phyloP scores from a whole-genome alignment of 1,140 invertebrate genomes.

The Arctopsyche grandis region DNA sequence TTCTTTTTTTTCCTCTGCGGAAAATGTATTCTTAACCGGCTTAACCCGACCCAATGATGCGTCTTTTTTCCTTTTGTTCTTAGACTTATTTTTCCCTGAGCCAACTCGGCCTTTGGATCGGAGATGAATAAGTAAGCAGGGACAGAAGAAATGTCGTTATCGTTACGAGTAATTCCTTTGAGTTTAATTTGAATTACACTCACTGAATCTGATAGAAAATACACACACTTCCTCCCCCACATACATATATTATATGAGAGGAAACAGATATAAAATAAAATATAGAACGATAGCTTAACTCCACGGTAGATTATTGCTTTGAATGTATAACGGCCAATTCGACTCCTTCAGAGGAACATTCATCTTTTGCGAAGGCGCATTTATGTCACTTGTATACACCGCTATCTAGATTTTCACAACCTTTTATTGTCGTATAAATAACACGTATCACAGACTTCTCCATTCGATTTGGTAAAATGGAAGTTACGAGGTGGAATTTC shows the following conservation, averaged over 20 bases:
- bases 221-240: not conserved
- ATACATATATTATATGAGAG: too few species aligned
- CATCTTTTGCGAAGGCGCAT: slow-evolving; percentile 44
- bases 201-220: not conserved
- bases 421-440: slow-evolving; percentile 15
- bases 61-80: slow-evolving; percentile 37
- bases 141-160: slow-evolving; percentile 14
- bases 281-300: slow-evolving; percentile 41
- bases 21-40: slow-evolving; percentile 39
- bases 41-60: slow-evolving; percentile 38
- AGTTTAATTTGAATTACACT: slow-evolving; percentile 14
- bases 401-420: not conserved
- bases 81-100: slow-evolving; percentile 35
- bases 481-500: too few species aligned
- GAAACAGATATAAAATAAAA: slow-evolving; percentile 42
- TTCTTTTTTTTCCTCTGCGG: slow-evolving; percentile 15
- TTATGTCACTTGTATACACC: slow-evolving; percentile 11
- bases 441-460: not conserved
- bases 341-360: slow-evolving; percentile 48
- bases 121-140: slow-evolving; percentile 32
- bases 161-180: slow-evolving; percentile 11
- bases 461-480: too few species aligned
- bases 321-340: slow-evolving; percentile 52
- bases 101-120: slow-evolving; percentile 5
- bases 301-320: slow-evolving; percentile 53